Evolutionary conservation across 1,140 invertebrate species (phyloP).

Genomic region (Aphaenogaster rudis): DNA sequence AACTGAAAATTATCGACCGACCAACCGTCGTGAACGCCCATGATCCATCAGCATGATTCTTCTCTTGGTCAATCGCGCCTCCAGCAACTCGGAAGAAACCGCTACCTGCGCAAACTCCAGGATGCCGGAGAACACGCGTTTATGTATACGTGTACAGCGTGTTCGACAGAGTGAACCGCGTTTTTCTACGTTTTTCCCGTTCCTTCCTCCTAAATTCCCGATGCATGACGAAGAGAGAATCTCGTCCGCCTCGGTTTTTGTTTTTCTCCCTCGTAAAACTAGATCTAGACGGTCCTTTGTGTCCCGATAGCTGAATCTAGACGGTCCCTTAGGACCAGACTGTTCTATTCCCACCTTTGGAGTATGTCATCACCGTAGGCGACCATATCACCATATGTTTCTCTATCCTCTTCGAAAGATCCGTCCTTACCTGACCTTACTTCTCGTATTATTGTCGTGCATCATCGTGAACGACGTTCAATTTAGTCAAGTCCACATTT

Average conservation of each 20-base stretch:
- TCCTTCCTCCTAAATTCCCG: not conserved
- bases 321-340: slow-evolving; percentile 35
- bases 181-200: not conserved
- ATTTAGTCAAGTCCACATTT: slow-evolving; percentile 25
- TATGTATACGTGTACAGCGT: slow-evolving; percentile 53
- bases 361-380: slow-evolving; percentile 3
- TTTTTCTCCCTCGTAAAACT: slow-evolving; percentile 8
- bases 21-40: slow-evolving; percentile 36
- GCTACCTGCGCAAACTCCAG: slow-evolving; percentile 31
- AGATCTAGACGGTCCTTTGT: slow-evolving; percentile 46
- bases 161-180: slow-evolving; percentile 50
- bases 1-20: slow-evolving; percentile 48
- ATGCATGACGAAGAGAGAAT: slow-evolving; percentile 31
- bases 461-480: slow-evolving; percentile 22
- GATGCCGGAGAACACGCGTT: slow-evolving; percentile 47
- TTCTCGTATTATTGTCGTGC: not conserved
- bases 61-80: slow-evolving; percentile 45
- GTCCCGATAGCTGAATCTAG: slow-evolving; percentile 53
- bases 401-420: not conserved
- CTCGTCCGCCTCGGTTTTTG: slow-evolving; percentile 10
- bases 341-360: slow-evolving; percentile 17
- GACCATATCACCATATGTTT: slow-evolving; percentile 35
- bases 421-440: not conserved
- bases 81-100: slow-evolving; percentile 59
- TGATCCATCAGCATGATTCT: slow-evolving; percentile 68